Conservation (phyloP, 2,888 invertebrate genomes). For the Stomorhina lunata region DNA sequence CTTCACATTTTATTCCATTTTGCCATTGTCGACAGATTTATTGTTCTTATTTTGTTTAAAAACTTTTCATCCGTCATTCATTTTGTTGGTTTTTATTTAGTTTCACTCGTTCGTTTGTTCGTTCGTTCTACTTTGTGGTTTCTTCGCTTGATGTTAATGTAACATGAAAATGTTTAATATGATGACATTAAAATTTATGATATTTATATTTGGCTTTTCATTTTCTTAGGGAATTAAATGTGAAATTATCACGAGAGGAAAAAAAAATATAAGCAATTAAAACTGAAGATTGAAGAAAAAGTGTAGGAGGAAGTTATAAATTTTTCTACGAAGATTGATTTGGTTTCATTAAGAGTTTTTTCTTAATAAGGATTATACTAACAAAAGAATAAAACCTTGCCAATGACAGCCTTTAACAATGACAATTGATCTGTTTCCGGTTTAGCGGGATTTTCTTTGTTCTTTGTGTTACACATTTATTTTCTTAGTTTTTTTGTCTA, state of each 20-base stretch:
- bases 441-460: too few species aligned
- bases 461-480: too few species aligned
- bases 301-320: too few species aligned
- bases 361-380: too few species aligned
- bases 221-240: slow-evolving; percentile 10
- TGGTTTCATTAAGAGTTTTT: too few species aligned
- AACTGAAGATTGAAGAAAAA: too few species aligned
- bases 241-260: not conserved
- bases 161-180: slow-evolving; percentile 17
- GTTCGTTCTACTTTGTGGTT: not conserved
- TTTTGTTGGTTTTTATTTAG: not conserved
- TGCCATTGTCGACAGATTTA: slow-evolving; percentile 34
- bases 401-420: too few species aligned
- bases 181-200: slow-evolving; percentile 15
- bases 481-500: too few species aligned
- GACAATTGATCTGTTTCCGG: too few species aligned
- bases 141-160: not conserved
- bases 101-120: not conserved
- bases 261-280: not conserved
- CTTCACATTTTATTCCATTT: too few species aligned
- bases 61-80: not conserved
- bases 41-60: not conserved
- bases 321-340: too few species aligned
- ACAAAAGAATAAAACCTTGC: too few species aligned
- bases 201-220: slow-evolving; percentile 13